Base-by-base conservation (phyloP, 2,888 invertebrate species). In the Zygothrica quintamaculata region DNA sequence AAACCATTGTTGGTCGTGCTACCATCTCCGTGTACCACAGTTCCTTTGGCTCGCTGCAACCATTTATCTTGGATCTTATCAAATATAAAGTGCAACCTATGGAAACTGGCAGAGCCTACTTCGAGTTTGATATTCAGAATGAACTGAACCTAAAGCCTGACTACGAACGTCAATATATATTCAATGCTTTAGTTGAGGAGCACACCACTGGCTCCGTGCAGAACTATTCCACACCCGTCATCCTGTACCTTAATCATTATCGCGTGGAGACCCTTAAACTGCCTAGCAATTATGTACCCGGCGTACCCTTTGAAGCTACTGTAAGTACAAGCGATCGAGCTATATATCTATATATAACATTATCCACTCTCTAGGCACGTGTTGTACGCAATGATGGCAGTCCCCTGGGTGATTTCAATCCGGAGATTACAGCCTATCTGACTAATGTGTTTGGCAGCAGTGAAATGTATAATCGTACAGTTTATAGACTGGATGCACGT, bases 111-210 rank as follows among this genome's bases (percentile, higher is more conserved):
- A 92, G 91, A 58, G 92, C 93, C 3, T 93, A 93, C 51, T 94
- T 97, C 3, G 94, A 95, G 57, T 96, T 97, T 80, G 96, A 97
- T 87, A 94, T 98, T 12, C 75, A 85, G 69, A 93, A 94, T 62
- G 97, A 98, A 88, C 92, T 98, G 37, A 95, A 95, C 85, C 91
- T 98, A 53, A 96, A 96, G 82, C 96, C 97, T 51, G 90, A 91
- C 67, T 96, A 94, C 77, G 94, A 95, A 80, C 93, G 97, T 74
- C 95, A 95, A 16, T 94, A 98, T 40, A 94, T 96, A 26, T 93
- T 99, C 43, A 97, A 98, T 89, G 98, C 97, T 0, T 94, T 96
- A 8, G 95, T 99, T 1, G 98, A 98, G 90, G 99, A 99, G 92
- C 94, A 94, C 55, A 92, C 97, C 62, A 98, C 98, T 1, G 90